Conservation (phyloP, 2,888 invertebrate species). For the Masnerella sp. region DNA sequence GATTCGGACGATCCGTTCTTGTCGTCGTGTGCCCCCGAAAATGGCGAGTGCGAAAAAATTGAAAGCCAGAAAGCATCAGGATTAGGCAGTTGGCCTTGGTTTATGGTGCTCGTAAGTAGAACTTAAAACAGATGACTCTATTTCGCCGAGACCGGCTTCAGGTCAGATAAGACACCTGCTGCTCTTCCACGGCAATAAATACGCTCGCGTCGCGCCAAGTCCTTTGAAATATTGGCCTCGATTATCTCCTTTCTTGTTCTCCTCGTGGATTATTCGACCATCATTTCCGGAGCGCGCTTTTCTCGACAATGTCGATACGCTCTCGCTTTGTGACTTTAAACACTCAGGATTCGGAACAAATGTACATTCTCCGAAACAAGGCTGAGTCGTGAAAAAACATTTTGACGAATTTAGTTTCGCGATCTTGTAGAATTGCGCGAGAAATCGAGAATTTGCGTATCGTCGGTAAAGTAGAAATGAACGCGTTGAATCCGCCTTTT, state of each 20-base stretch:
- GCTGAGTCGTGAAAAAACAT: conserved; percentile 3
- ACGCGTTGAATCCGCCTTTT: not conserved
- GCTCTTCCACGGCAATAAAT: conserved; percentile 26
- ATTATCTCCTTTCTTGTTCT: conserved; percentile 12
- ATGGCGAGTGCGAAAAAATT: conserved; percentile 10
- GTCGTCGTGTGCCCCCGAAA: conserved; percentile 3
- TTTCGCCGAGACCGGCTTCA: conserved; percentile 14
- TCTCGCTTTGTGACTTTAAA: conserved; percentile 14
- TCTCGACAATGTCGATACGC: conserved; percentile 4
- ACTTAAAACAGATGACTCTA: conserved; percentile 27
- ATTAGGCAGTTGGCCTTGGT: conserved; percentile 14
- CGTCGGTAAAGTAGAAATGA: conserved; percentile 15
- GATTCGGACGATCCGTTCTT: conserved; percentile 18
- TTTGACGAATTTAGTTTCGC: no score
- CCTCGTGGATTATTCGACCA: not conserved
- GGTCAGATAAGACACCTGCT: conserved; percentile 29
- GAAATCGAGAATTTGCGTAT: no score
- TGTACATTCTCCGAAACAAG: no score
- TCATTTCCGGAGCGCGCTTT: not conserved
- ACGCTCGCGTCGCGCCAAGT: conserved; percentile 22
- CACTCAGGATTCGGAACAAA: not conserved
- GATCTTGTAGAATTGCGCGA: no score
- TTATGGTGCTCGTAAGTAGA: conserved; percentile 5
- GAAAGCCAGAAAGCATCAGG: conserved; percentile 14
- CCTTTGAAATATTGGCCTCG: conserved; percentile 6